Conservation (phyloP, 2,113 vertebrate genomes). For the Boulengeromyrus knoepffleri region DNA sequence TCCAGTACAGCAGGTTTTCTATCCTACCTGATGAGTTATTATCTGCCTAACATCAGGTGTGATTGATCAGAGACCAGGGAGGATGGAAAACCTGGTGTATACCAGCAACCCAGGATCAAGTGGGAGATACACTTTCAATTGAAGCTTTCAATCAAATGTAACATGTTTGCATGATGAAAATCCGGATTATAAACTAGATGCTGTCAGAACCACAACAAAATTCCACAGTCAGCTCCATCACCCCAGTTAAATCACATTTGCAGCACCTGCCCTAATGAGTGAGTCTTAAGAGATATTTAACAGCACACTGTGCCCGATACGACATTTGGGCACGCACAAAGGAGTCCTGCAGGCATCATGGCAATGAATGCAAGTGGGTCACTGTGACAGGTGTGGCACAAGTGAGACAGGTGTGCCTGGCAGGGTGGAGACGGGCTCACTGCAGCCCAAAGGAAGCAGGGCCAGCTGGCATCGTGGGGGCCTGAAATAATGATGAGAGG, state of each 20-base stretch:
- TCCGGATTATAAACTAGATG: background rate
- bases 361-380: background rate
- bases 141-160: background rate
- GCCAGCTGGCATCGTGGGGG: background rate
- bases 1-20: background rate
- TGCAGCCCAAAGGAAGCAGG: background rate
- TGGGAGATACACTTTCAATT: background rate
- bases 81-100: background rate
- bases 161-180: background rate
- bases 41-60: background rate
- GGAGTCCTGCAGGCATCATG: background rate
- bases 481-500: constrained; percentile 54
- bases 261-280: background rate
- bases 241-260: background rate
- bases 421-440: background rate
- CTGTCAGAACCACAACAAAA: background rate
- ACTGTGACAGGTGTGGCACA: background rate
- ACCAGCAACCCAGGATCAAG: background rate
- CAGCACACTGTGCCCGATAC: background rate
- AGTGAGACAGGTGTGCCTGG: background rate
- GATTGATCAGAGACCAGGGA: background rate
- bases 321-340: background rate
- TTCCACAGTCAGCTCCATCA: background rate
- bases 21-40: background rate
- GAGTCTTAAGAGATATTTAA: background rate